Evolutionary conservation across 1,140 invertebrate species (phyloP), one percentile per base, ranked within the genome.

Genomic region (Nomia melanderi): DNA sequence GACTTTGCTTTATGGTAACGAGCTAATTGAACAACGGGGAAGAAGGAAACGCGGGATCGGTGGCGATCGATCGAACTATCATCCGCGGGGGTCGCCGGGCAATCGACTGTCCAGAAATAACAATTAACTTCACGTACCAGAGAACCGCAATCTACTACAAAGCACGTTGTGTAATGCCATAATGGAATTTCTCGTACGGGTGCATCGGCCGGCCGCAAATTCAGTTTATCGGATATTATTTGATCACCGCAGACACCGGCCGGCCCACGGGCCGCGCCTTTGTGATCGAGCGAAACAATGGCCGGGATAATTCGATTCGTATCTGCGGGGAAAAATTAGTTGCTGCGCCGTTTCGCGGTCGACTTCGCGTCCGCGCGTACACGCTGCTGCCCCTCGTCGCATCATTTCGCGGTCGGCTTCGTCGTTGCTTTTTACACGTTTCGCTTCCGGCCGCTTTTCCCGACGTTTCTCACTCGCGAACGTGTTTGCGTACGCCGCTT

Each of bases 151-250:
- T 71, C 56, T 56, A 23, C 57, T 53, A n/a, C 31, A 39, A 25
- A 39, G 23, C 39, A 50, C 54, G 66, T 41, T 63, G 62, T 53
- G 44, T 63, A 63, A 73, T 53, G 20, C 27, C n/a, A 23, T 41
- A 71, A 60, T 60, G 27, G 70, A 53, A 63, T 73, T 60, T 39
- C 70, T 59, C 27, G 54, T 41, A 31, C 7, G 39, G n/a, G 3
- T 17, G 41, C 23, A 23, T 59, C 56, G 54, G 69, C 27, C 8
- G 36, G 14, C 66, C 23, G 70, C 39, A 71, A 71, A 71, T 59
- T 71, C 56, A 59, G 67, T 71, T 71, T 71, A 71, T 44, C 54
- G 39, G 67, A 71, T 59, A 71, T 60, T 71, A 71, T 71, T 71
- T 59, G 67, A 71, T 71, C 57, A 44, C 39, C 44, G 29, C 39